phyloP scores from a whole-genome alignment of 2,113 vertebrate species.

The Lamprotornis superbus region DNA sequence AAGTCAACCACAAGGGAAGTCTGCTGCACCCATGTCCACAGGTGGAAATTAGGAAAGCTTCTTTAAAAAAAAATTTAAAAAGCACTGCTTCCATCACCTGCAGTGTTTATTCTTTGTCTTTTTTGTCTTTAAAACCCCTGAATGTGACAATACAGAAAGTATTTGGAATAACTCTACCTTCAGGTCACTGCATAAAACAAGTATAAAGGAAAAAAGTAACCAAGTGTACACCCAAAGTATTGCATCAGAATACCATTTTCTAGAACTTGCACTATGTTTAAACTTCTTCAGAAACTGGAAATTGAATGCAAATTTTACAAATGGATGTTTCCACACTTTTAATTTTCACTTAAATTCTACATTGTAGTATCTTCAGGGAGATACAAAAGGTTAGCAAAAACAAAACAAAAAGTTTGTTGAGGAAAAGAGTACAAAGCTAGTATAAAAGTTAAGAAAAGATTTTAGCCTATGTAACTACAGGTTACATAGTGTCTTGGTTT shows the following conservation, averaged over 20 bases:
- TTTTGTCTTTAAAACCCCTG: neutral
- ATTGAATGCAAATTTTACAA: neutral
- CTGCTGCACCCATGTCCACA: neutral
- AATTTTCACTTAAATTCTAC: neutral
- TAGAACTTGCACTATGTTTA: neutral
- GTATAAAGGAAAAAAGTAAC: neutral
- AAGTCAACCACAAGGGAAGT: neutral
- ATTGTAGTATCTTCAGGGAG: neutral
- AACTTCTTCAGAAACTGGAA: neutral
- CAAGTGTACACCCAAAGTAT: neutral
- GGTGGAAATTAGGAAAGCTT: neutral
- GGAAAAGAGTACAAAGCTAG: neutral
- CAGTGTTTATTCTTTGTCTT: neutral
- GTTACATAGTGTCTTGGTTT: no score
- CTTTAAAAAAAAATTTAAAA: neutral
- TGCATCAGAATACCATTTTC: neutral
- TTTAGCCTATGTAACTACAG: neutral
- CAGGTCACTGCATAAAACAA: neutral
- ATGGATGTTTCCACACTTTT: neutral
- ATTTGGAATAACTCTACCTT: neutral
- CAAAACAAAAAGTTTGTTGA: neutral
- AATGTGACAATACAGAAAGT: neutral
- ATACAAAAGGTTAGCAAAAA: neutral
- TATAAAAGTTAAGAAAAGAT: neutral
- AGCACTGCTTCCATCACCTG: neutral